Base-by-base conservation (phyloP, 2,888 invertebrate species). In the Alcis repandata region DNA sequence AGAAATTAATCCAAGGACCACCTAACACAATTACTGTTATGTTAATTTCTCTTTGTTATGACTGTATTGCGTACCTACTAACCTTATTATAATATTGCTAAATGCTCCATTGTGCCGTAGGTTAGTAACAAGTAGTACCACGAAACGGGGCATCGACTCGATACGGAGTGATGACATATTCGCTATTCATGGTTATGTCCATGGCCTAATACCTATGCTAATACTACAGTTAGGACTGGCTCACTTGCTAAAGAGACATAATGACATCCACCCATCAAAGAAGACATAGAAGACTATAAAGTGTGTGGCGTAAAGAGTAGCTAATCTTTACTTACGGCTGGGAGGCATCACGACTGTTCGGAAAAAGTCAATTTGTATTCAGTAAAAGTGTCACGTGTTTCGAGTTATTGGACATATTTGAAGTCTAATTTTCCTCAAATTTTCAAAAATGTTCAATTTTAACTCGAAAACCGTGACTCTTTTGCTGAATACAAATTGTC, bases 1-100 rank as follows among this genome's bases (percentile, higher is more conserved):
- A 79, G 79, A 80, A 82, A 75, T 79, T 79, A 82, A 87, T 84
- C 83, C 78, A 72, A 79, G 77, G 78, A 77, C 78, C 77, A 54
- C 71, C 76, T 80, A 83, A 84, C 78, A 73, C 76, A 82, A 86
- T 85, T 85, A 82, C 73, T 63, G 69, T 76, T 83, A 86, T 84
- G 84, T 82, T 84, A 86, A 84, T 84, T 84, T 76, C 38, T 72
- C 73, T 79, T 81, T 83, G 80, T 82, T 80, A 75, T 51, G 32
- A 54, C 51, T 52, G 15, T 11, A 43, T 33, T 57, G 49, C 33
- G 17, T 45, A 62, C 43, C 63, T 60, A 63, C 51, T 22, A 57
- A 27, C 27, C 27, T 27, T 27, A 32, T 59, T 59, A 63, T 56
- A 38, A n/a, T 22, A 19, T 53, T 57, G 49, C 27, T 32, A 38